Evolutionary conservation across 2,797 vertebrate genomes (phyloP).

Genomic region (Cuniculus paca): DNA sequence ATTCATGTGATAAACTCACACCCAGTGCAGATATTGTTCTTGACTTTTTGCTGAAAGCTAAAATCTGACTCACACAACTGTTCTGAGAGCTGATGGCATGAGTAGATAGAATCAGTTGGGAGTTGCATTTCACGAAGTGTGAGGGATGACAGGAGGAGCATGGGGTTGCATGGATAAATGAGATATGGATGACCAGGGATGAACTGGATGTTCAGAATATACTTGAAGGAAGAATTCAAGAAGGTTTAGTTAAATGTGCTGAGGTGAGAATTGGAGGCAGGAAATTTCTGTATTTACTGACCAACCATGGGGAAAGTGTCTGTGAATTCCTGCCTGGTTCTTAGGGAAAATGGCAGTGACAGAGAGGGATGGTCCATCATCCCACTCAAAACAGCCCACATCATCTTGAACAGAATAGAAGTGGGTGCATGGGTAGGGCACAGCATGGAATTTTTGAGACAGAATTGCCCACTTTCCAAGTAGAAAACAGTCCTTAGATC

Average conservation of each 20-base stretch:
- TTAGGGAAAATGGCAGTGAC: background rate
- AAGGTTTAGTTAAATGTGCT: background rate
- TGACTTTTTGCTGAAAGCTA: background rate
- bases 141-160: background rate
- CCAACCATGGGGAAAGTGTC: background rate
- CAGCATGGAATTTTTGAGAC: background rate
- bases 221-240: background rate
- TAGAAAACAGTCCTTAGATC: background rate
- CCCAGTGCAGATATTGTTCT: background rate
- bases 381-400: background rate
- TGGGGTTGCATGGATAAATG: rapidly evolving
- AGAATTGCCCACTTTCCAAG: background rate
- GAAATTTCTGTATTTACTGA: background rate
- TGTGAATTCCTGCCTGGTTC: background rate
- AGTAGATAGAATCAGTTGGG: background rate
- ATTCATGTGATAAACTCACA: background rate
- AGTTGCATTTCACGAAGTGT: background rate
- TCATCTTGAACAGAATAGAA: background rate
- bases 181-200: background rate
- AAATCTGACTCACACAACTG: background rate
- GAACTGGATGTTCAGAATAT: background rate
- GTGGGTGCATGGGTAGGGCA: background rate
- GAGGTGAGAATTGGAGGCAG: background rate
- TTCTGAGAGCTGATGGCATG: no score
- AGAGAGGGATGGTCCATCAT: background rate